Percentiles rank a stretch among this genome's conserved stretches.
phyloP scores from a whole-genome alignment of 2,113 vertebrate genomes.

The Rhegmatorhina hoffmannsi region DNA sequence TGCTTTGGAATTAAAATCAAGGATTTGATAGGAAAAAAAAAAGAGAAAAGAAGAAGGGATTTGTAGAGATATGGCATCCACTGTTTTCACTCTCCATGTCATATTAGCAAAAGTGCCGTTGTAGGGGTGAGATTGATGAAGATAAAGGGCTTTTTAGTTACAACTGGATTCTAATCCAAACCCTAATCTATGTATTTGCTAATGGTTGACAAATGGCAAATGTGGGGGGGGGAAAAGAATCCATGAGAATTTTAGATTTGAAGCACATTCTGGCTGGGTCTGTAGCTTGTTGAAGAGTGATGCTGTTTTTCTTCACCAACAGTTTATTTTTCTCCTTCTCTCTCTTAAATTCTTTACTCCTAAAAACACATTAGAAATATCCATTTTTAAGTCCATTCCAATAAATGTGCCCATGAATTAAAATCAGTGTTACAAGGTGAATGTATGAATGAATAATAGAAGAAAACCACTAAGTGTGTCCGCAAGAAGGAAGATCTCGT shows the following conservation, averaged over 20 bases:
- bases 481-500: neutral
- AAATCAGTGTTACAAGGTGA: neutral
- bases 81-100: neutral
- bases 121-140: neutral
- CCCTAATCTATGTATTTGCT: neutral
- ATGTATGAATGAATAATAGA: neutral
- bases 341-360: neutral
- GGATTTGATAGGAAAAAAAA: neutral
- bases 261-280: neutral
- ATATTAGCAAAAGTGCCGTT: neutral
- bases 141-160: neutral
- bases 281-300: neutral
- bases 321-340: neutral
- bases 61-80: neutral
- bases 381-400: neutral
- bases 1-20: conserved; percentile 25
- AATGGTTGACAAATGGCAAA: neutral
- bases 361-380: neutral
- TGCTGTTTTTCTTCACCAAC: neutral
- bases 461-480: neutral
- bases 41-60: neutral
- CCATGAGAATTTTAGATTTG: neutral
- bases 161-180: neutral
- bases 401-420: neutral
- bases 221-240: neutral